Conservation (phyloP, 2,113 vertebrate species). For the Prionailurus bengalensis region DNA sequence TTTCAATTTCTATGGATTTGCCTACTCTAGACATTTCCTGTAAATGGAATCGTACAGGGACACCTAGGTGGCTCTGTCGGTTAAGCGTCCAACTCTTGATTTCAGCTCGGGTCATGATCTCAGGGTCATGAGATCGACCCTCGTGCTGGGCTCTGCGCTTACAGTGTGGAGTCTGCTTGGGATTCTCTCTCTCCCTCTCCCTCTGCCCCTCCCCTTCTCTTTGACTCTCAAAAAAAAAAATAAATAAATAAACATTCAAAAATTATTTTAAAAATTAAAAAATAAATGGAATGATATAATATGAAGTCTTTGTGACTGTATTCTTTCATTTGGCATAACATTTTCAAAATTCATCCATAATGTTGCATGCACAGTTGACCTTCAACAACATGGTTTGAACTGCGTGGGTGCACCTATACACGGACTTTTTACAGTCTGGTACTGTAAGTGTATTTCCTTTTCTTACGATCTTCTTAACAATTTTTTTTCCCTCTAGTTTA, state of each 20-base stretch:
- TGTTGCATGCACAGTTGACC: not conserved
- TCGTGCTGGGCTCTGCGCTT: no score
- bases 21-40: not conserved
- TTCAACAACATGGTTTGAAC: not conserved
- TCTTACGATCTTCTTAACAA: not conserved
- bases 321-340: not conserved
- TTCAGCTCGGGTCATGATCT: no score
- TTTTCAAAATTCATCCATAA: not conserved
- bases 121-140: no score
- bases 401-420: not conserved
- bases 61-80: no score
- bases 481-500: not conserved
- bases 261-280: no score
- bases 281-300: not conserved
- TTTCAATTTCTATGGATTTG: not conserved
- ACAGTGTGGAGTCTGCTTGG: no score
- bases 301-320: not conserved
- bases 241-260: no score
- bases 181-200: no score
- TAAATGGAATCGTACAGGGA: not conserved
- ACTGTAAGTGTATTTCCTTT: not conserved
- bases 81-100: no score
- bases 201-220: no score
- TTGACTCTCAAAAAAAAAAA: no score
- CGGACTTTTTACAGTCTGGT: not conserved